These are phyloP conservation scores for Cephalopholis sonnerati DNA, from an alignment of 2,113 vertebrate species.

Conservation along the genomic window DNA sequence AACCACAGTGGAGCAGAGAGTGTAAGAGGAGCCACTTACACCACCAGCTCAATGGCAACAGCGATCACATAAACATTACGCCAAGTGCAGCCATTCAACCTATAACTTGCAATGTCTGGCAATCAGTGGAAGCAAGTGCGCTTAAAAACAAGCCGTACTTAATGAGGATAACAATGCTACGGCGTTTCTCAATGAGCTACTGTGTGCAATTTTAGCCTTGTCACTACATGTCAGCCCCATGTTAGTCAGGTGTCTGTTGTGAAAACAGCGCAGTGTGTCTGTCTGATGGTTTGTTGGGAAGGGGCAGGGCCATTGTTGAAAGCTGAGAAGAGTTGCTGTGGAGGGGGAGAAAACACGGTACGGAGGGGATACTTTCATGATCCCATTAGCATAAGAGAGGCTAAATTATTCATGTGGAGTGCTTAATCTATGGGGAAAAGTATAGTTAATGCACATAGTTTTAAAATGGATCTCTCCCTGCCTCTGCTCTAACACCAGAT, in stretches of 20 bases:
- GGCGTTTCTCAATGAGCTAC: constrained; percentile 35
- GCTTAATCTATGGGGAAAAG: constrained; percentile 99
- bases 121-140: not conserved
- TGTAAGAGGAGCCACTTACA: constrained; percentile 46
- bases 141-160: not conserved
- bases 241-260: constrained; percentile 73
- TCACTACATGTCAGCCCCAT: constrained; percentile 52
- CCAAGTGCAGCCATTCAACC: constrained; percentile 32
- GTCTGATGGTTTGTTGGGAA: constrained; percentile 88
- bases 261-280: constrained; percentile 87
- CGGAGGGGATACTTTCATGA: constrained; percentile 98
- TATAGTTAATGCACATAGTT: constrained; percentile 99
- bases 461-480: constrained; percentile 98
- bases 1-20: constrained; percentile 39
- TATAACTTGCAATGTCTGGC: not conserved
- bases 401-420: constrained; percentile 99
- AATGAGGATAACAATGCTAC: constrained; percentile 19
- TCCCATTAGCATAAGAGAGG: constrained; percentile 99
- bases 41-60: constrained; percentile 39
- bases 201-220: constrained; percentile 38
- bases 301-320: constrained; percentile 95
- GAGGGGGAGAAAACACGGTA: constrained; percentile 83
- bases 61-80: constrained; percentile 53
- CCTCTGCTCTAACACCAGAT: constrained; percentile 95
- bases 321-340: constrained; percentile 94